Evolutionary conservation across 2,113 vertebrate species (phyloP).

Genomic region (Rhinoptilus africanus): DNA sequence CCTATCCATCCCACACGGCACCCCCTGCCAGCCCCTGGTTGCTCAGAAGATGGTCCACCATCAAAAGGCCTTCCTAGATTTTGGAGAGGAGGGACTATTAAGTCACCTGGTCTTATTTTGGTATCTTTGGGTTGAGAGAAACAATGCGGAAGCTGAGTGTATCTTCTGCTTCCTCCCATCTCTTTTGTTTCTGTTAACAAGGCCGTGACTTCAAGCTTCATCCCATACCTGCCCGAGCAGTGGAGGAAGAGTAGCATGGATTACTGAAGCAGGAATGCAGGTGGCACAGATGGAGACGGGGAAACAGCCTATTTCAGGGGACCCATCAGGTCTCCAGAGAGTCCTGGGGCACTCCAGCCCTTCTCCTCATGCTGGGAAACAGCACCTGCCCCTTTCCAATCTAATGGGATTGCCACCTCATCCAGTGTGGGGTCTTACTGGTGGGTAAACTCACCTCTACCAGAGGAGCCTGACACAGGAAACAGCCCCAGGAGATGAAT

Average conservation of each 20-base stretch:
- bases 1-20: fast-evolving
- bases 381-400: neutral
- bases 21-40: neutral
- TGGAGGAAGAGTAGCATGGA: neutral
- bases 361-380: neutral
- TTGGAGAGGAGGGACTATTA: neutral
- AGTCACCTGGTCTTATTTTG: neutral
- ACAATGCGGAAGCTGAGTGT: neutral
- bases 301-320: neutral
- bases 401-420: neutral
- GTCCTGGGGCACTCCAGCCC: neutral
- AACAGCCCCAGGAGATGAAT: fast-evolving
- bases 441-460: neutral
- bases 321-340: neutral
- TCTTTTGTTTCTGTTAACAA: neutral
- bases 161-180: neutral
- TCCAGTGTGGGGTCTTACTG: neutral
- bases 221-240: neutral
- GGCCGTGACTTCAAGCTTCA: neutral
- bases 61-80: neutral
- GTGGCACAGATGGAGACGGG: fast-evolving
- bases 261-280: neutral
- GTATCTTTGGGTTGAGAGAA: neutral
- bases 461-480: neutral
- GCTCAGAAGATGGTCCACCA: neutral